phyloP scores from a whole-genome alignment of 1,140 invertebrate genomes.

The Adoxophyes honmai region DNA sequence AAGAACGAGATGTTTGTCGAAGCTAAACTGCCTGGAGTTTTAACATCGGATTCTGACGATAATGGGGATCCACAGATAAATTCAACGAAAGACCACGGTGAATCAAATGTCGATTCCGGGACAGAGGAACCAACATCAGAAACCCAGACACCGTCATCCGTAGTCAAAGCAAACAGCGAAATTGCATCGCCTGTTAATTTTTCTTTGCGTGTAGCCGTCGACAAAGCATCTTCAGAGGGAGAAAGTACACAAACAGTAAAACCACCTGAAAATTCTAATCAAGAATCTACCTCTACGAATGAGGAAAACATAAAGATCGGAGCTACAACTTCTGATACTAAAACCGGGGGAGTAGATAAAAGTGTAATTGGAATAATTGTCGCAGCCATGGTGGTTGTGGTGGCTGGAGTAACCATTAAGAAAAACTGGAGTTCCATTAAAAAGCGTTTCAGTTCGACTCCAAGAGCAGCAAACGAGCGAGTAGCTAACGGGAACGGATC shows the following conservation, averaged over 20 bases:
- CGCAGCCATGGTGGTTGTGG: constrained; percentile 65
- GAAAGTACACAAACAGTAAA: constrained; percentile 30
- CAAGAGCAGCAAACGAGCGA: constrained; percentile 45
- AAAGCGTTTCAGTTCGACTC: constrained; percentile 59
- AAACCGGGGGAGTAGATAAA: constrained; percentile 57
- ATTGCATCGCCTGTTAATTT: constrained; percentile 25
- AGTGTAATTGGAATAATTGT: constrained; percentile 70
- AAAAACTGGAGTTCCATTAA: constrained; percentile 76
- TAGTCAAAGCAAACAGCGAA: constrained; percentile 23
- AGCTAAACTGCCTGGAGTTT: constrained; percentile 40
- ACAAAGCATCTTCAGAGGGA: constrained; percentile 31
- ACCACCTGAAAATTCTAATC: constrained; percentile 28
- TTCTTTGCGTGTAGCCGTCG: constrained; percentile 41
- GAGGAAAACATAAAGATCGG: constrained; percentile 49
- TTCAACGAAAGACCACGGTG: neutral
- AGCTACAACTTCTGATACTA: constrained; percentile 48
- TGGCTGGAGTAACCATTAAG: constrained; percentile 73
- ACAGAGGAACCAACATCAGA: constrained; percentile 6
- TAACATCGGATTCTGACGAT: constrained; percentile 30
- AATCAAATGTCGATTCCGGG: neutral
- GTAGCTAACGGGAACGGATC: constrained; percentile 48
- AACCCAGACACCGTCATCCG: neutral
- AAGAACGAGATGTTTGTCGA: constrained; percentile 41
- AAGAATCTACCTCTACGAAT: constrained; percentile 21
- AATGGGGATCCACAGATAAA: constrained; percentile 10